Conservation (phyloP, 2,113 vertebrate species). For the Cheirogaleus medius region DNA sequence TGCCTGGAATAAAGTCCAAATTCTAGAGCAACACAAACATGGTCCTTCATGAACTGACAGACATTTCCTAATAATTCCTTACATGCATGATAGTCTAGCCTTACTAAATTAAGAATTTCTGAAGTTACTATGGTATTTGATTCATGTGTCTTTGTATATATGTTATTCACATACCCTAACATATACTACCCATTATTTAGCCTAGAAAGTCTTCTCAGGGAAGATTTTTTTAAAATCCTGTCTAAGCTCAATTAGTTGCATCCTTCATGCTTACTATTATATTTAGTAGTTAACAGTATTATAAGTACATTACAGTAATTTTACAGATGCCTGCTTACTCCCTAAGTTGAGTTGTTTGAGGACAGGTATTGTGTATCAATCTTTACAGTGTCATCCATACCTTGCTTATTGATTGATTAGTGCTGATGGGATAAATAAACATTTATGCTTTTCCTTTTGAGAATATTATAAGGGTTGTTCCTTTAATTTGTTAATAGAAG, state of each 20-base stretch:
- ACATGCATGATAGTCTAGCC: not conserved
- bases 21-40: not conserved
- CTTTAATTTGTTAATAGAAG: conserved; percentile 30
- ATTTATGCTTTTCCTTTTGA: conserved; percentile 60
- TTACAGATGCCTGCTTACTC: not conserved
- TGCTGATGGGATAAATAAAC: not conserved
- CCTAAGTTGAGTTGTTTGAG: conserved; percentile 10
- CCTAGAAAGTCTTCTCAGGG: not conserved
- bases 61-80: conserved; percentile 1
- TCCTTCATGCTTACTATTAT: not conserved
- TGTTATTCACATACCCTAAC: conserved; percentile 1
- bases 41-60: not conserved
- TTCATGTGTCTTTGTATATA: not conserved
- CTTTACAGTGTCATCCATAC: not conserved
- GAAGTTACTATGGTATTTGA: not conserved
- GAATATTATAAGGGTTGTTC: not conserved
- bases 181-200: conserved; percentile 1
- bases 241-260: conserved; percentile 29
- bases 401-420: conserved; percentile 22
- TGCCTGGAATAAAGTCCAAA: not conserved
- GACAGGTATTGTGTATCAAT: not conserved
- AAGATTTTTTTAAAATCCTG: not conserved
- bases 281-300: conserved; percentile 30
- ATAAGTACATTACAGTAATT: not conserved
- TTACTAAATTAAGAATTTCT: not conserved